phyloP scores from a whole-genome alignment of 2,797 vertebrate genomes.

The Sardinella longiceps region DNA sequence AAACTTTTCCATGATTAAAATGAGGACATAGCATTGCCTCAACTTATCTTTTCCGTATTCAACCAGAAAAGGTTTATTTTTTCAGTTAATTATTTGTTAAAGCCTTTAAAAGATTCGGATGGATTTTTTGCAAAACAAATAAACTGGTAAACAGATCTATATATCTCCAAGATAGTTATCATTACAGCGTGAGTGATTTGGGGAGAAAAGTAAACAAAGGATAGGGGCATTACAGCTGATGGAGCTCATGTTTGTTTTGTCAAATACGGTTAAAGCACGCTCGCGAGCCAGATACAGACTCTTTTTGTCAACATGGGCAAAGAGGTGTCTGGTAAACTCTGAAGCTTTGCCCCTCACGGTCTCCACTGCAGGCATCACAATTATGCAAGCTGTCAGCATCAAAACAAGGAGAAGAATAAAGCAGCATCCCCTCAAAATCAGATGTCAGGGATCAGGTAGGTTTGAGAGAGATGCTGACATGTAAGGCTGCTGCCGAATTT shows the following conservation, averaged over 20 bases:
- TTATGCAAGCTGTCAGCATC: constrained; percentile 22
- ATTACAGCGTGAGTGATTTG: not conserved
- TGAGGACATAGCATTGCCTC: not conserved
- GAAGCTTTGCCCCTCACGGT: not conserved
- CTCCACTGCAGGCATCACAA: not conserved
- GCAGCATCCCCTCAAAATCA: not conserved
- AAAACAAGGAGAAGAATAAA: not conserved
- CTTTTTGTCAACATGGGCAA: not conserved
- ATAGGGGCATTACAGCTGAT: not conserved
- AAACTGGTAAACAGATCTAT: not conserved
- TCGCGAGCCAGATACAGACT: not conserved
- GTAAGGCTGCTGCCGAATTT: not conserved
- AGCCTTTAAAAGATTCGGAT: not conserved
- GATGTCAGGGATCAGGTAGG: constrained; percentile 23
- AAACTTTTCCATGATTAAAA: not conserved
- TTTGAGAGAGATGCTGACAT: constrained; percentile 10
- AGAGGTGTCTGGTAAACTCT: not conserved
- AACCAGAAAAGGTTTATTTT: not conserved
- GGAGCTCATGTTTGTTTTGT: not conserved
- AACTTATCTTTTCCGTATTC: not conserved
- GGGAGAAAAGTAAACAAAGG: not conserved
- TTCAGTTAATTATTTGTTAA: not conserved
- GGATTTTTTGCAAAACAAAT: not conserved
- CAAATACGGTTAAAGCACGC: not conserved
- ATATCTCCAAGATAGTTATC: not conserved